Conservation (phyloP, 2,797 vertebrate genomes). For the Chelidonichthys spinosus region DNA sequence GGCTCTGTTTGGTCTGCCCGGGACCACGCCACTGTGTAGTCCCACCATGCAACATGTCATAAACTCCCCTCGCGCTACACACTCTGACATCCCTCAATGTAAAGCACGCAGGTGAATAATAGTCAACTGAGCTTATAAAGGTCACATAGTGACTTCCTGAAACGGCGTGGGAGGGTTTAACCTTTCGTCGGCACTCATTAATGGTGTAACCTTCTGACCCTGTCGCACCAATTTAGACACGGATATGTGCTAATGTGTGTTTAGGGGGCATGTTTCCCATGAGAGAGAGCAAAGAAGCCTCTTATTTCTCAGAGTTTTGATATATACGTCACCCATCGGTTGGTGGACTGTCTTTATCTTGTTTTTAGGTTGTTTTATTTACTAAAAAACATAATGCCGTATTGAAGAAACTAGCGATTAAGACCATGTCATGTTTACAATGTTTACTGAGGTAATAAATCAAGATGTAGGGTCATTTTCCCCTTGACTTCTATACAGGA, state of each 20-base stretch:
- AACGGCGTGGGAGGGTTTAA: conserved; percentile 25
- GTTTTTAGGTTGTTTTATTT: not conserved
- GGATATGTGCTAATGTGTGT: conserved; percentile 31
- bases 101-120: conserved; percentile 44
- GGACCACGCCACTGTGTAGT: conserved; percentile 48
- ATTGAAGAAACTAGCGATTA: too few relatives aligned
- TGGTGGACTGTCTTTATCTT: not conserved
- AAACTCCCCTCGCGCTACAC: conserved; percentile 23
- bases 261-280: not conserved
- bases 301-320: conserved; percentile 19
- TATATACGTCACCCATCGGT: not conserved
- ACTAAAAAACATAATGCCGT: too few relatives aligned
- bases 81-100: conserved; percentile 35
- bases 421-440: too few relatives aligned
- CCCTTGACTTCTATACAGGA: too few relatives aligned
- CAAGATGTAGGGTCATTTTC: too few relatives aligned
- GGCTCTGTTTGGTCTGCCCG: conserved; percentile 34
- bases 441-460: too few relatives aligned
- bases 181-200: conserved; percentile 39
- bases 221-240: conserved; percentile 21
- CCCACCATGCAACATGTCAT: conserved; percentile 48
- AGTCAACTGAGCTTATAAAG: conserved; percentile 45
- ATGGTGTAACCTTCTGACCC: conserved; percentile 20
- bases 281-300: conserved; percentile 9
- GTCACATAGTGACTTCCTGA: conserved; percentile 35